These are phyloP conservation scores for Pissodes strobi DNA, from an alignment of 1,140 invertebrate species.

Conservation along the genomic window DNA sequence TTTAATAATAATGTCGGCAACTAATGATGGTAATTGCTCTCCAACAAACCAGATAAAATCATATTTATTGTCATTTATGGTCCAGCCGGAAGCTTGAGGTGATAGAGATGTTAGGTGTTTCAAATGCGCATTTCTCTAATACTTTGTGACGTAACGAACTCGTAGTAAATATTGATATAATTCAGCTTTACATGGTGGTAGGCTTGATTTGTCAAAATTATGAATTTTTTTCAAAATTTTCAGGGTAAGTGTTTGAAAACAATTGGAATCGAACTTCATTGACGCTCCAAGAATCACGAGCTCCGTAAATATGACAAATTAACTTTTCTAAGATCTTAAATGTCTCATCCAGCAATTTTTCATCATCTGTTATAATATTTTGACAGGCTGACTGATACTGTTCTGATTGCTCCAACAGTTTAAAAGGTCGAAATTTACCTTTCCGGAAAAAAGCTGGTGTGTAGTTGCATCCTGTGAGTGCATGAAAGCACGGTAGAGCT, in stretches of 20 bases:
- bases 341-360: background rate
- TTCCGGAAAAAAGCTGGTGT: conserved; percentile 4
- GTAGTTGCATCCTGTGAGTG: background rate
- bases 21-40: conserved; percentile 22
- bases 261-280: conserved; percentile 15
- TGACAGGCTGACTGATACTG: conserved; percentile 3
- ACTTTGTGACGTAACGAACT: conserved; percentile 17
- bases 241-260: conserved; percentile 11
- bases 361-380: conserved; percentile 13
- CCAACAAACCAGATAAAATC: conserved; percentile 22
- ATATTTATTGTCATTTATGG: conserved; percentile 15
- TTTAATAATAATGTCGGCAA: no score
- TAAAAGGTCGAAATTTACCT: conserved; percentile 9
- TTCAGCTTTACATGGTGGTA: background rate
- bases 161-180: conserved; percentile 21
- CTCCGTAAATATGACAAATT: no score
- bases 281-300: conserved; percentile 6
- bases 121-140: conserved; percentile 24
- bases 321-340: no score
- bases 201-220: background rate
- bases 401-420: conserved; percentile 1
- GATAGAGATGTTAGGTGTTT: conserved; percentile 26
- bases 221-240: conserved; percentile 20
- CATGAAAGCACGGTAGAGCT: conserved; percentile 1
- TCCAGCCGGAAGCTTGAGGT: conserved; percentile 24